Percentiles rank a stretch among this genome's conserved stretches.
phyloP scores from a whole-genome alignment of 2,797 vertebrate species.

The Gambelia wislizenii region DNA sequence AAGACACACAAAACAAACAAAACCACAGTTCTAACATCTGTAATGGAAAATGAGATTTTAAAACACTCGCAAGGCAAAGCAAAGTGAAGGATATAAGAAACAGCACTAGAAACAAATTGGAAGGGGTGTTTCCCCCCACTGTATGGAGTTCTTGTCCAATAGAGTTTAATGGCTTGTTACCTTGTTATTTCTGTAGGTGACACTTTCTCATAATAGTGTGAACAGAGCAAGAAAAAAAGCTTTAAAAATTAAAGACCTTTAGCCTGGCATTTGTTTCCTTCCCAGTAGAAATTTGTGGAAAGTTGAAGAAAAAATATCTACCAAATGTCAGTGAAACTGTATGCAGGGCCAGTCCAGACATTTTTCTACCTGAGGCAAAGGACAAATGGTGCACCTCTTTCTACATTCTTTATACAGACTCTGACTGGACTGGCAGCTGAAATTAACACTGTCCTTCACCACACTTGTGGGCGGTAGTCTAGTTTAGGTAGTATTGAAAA shows the following conservation, averaged over 20 bases:
- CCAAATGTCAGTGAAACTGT: neutral
- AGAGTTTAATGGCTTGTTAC: neutral
- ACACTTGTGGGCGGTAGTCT: no score
- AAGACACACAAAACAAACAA: neutral
- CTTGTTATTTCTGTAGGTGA: neutral
- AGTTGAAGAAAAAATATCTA: neutral
- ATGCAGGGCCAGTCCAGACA: no score
- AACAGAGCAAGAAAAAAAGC: neutral
- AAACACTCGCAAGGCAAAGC: neutral
- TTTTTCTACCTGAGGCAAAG: neutral
- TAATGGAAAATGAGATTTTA: constrained; percentile 18
- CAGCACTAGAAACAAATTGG: neutral
- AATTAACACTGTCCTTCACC: no score
- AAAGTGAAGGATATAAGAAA: neutral
- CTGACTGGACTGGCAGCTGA: no score
- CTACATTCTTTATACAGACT: no score
- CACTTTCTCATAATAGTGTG: neutral
- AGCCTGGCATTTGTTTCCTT: neutral
- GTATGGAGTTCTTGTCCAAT: neutral
- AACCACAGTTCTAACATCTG: neutral
- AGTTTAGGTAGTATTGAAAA: no score
- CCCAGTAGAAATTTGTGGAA: neutral
- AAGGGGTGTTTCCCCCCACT: neutral
- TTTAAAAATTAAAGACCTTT: neutral
- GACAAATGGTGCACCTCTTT: no score